Conservation (phyloP, 2,888 invertebrate species). For the Elysia crispata region DNA sequence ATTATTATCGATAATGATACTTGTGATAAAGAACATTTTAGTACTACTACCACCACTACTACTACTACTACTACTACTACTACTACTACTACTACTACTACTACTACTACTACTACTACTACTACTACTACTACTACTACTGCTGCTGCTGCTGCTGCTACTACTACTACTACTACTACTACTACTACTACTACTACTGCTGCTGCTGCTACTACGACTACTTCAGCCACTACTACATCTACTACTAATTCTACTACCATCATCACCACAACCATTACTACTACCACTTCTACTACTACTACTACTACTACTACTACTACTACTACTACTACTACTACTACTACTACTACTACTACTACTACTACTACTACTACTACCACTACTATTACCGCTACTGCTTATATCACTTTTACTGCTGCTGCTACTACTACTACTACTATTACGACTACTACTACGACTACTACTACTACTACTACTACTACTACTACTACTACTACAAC, state of each 20-base stretch:
- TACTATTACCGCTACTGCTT: constrained; percentile 14
- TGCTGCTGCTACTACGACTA: too few species aligned
- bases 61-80: constrained; percentile 38
- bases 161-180: constrained; percentile 45
- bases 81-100: constrained; percentile 38
- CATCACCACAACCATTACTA: too few species aligned
- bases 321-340: constrained; percentile 53
- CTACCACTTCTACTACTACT: constrained; percentile 39
- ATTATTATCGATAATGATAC: too few species aligned
- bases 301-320: constrained; percentile 50
- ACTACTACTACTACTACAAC: too few species aligned
- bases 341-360: constrained; percentile 54
- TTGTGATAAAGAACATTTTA: too few species aligned
- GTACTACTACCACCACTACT: too few species aligned
- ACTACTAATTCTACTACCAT: too few species aligned
- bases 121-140: constrained; percentile 25
- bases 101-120: constrained; percentile 33
- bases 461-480: too few species aligned
- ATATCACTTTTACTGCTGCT: too few species aligned
- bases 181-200: constrained; percentile 44
- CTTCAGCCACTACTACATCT: too few species aligned
- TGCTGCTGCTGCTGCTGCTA: constrained; percentile 33
- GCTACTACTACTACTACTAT: too few species aligned
- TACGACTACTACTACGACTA: too few species aligned
- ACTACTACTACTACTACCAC: constrained; percentile 48